These are phyloP conservation scores for Drosophila parvula DNA, from an alignment of 1,140 invertebrate species.

Conservation along the genomic window DNA sequence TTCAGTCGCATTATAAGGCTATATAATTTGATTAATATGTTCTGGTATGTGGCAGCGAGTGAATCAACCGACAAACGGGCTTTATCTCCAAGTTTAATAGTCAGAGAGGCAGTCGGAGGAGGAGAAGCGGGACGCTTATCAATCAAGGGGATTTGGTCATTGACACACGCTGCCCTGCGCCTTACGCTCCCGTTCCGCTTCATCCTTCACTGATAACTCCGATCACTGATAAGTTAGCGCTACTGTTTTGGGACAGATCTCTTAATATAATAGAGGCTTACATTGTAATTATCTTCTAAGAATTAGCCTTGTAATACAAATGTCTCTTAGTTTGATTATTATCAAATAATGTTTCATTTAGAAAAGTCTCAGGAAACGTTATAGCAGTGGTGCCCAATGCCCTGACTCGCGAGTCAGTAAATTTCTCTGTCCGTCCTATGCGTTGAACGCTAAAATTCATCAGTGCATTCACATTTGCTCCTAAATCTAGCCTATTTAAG, in stretches of 20 bases:
- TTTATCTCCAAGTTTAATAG: conserved; percentile 56
- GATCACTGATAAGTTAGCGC: conserved; percentile 16
- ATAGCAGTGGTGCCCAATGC: too few relatives aligned
- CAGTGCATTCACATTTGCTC: too few relatives aligned
- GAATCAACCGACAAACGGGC: conserved; percentile 54
- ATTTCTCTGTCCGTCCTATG: too few relatives aligned
- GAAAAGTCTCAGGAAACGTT: too few relatives aligned
- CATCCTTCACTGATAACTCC: neutral
- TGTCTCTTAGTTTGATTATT: neutral
- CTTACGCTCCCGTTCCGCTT: neutral
- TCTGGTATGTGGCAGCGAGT: conserved; percentile 44
- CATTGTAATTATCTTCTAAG: neutral
- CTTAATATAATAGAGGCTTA: neutral
- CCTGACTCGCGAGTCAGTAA: too few relatives aligned
- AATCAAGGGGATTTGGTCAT: conserved; percentile 60
- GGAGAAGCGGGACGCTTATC: conserved; percentile 36
- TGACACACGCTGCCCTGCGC: conserved; percentile 36
- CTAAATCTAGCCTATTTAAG: too few relatives aligned
- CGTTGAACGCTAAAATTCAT: too few relatives aligned
- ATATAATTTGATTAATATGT: conserved; percentile 55
- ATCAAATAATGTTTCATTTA: too few relatives aligned
- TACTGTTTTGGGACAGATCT: neutral
- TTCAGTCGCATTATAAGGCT: neutral
- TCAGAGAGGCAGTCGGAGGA: neutral
- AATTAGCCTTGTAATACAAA: neutral